A percentile compares a stretch with the other conserved stretches of the same genome.
Conservation (phyloP, 2,113 vertebrate genomes). For the Perca fluviatilis region DNA sequence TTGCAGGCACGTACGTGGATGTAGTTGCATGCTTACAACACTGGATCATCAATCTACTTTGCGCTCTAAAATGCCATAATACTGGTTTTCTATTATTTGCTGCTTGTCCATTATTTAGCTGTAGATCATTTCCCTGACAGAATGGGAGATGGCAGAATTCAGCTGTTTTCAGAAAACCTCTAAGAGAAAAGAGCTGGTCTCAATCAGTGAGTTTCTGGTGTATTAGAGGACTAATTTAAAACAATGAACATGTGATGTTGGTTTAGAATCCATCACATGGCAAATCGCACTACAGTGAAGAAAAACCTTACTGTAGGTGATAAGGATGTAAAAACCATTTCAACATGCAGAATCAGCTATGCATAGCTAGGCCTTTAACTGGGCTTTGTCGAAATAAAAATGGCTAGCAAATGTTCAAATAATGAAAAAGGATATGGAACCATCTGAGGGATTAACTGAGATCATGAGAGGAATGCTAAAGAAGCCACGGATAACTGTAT, state of each 20-base stretch:
- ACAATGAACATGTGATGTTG: slow-evolving; percentile 44
- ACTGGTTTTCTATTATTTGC: slow-evolving; percentile 66
- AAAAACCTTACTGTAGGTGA: slow-evolving; percentile 52
- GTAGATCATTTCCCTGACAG: slow-evolving; percentile 64
- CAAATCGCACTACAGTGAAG: slow-evolving; percentile 54
- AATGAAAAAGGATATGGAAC: slow-evolving; percentile 49
- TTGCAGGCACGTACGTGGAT: slow-evolving; percentile 48
- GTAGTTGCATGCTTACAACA: slow-evolving; percentile 44
- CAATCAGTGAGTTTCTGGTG: slow-evolving; percentile 31
- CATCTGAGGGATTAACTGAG: slow-evolving; percentile 44
- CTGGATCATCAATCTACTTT: slow-evolving; percentile 60
- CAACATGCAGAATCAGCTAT: slow-evolving; percentile 36
- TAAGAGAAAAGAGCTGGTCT: slow-evolving; percentile 39
- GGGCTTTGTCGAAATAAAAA: slow-evolving; percentile 58
- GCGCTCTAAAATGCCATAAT: slow-evolving; percentile 53
- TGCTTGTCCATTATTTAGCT: slow-evolving; percentile 70
- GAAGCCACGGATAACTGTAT: slow-evolving; percentile 17
- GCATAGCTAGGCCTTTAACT: slow-evolving; percentile 48
- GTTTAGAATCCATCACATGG: slow-evolving; percentile 46
- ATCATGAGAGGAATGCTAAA: slow-evolving; percentile 39
- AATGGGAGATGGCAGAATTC: slow-evolving; percentile 44
- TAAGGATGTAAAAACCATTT: slow-evolving; percentile 47
- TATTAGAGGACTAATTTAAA: slow-evolving; percentile 46
- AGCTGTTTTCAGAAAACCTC: slow-evolving; percentile 47
- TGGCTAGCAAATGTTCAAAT: slow-evolving; percentile 49